Evolutionary conservation across 2,797 vertebrate species (phyloP), one percentile per base, ranked within the genome.

Genomic region (Bradypus variegatus): DNA sequence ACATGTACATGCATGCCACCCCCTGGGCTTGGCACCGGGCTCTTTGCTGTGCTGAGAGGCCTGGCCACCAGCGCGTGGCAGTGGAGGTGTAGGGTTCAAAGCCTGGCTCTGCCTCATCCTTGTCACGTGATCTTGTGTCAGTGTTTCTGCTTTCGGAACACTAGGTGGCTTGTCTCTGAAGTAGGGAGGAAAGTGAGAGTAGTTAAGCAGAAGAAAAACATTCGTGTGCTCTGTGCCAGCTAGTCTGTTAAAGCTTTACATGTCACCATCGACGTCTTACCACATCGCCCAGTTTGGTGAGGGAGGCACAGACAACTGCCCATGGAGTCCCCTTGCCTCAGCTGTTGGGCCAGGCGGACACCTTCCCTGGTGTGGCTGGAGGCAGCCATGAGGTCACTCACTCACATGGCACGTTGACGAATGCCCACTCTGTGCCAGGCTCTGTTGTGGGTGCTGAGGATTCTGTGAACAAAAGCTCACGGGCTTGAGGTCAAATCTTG

Each of bases 191-290:
- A 83, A 67, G 38, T 48, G 58, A 13, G 27, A 15, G 11, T 5
- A 25, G 62, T 5, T 50, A 6, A 3, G 2, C 10, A 6, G 53
- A 15, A 36, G 50, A 48, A 60, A n/a, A 10, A 27, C 1, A 0
- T 36, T 33, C 72, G 8, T 3, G 13, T 89, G 2, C 33, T 1
- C 1, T 10, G 41, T 31, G 50, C 64, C 5, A 10, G 3, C 8
- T 15, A 2, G 60, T 53, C 50, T 69, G 31, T 29, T 73, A 38
- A 14, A 72, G 16, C 60, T 58, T 29, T 27, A n/a, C 78, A 62
- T 79, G 41, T 13, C 0, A 29, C 33, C 13, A n/a, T 16, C 19
- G 50, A 64, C 8, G 36, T 45, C 33, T 58, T 21, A 0, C 1
- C 1, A 29, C 38, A 36, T 53, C 12, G 48, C 55, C 41, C 31